Base-by-base conservation (phyloP, 92 coral and sea anemone genomes). In the Pocillopora grandis region DNA sequence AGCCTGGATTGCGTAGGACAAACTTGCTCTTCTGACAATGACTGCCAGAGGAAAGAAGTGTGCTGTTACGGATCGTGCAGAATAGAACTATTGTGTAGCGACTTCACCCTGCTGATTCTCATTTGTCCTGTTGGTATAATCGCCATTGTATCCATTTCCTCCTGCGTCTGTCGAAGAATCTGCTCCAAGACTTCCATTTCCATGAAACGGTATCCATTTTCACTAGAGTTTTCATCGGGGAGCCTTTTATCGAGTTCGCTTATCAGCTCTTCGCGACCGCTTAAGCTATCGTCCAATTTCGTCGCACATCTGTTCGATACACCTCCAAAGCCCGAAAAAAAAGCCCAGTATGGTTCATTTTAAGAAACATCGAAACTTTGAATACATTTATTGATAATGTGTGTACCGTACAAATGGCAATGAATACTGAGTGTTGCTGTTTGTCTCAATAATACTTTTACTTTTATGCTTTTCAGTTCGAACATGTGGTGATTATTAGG, bases 1-100 rank as follows among this genome's bases (percentile, higher is more conserved):
- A 19, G 33, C 71, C 12, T 70, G 72, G 42, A 72, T 42, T 82
- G 86, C 42, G 20, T 48, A 72, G 23, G 21, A 21, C 8, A 16
- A 62, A 7, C 59, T 1, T 82, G 86, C 18, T 37, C 61, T 61
- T 13, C 9, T 16, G 60, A 82, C 18, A 48, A 8, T 7, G 79
- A 83, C 9, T 73, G 86, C 18, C 86, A 83, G 49, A 17, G 48
- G 71, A 21, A 74, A 21, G 80, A 74, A 58, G 62, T 60, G 37
- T 74, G 80, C 31, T 62, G 63, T 33, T 31, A 48, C 58, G 86
- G 72, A 12, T 42, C 37, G 16, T 83, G 86, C 18, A 61, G 11
- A 12, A 23, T 14, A 63, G 5, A 19, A 0, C 14, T 7, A 16
- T 57, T 49, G 10, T 73, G 71, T 18, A 21, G n/a, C 21, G 13